These are phyloP conservation scores for Micronycteris hirsuta DNA, from an alignment of 2,113 vertebrate species.

Conservation along the genomic window DNA sequence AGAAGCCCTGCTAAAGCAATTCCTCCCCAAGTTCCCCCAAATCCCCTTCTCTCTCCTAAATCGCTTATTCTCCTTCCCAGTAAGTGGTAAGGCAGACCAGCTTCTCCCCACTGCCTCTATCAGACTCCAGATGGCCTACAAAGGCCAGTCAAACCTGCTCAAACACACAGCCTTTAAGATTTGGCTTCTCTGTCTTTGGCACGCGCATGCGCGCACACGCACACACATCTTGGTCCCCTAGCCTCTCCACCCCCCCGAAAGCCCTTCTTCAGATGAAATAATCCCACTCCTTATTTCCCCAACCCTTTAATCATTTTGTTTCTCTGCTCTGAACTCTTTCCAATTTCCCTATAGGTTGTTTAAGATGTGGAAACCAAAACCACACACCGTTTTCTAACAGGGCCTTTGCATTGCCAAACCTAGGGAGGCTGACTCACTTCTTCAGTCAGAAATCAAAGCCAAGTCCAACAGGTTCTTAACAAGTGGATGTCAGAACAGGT, in stretches of 20 bases:
- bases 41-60: neutral
- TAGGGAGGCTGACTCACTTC: neutral
- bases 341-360: conserved; percentile 47
- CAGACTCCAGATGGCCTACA: neutral
- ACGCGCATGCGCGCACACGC: neutral
- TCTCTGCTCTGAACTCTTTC: conserved; percentile 68
- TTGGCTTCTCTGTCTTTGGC: conserved; percentile 1
- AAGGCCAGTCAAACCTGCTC: neutral
- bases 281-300: conserved; percentile 38
- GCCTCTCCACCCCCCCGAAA: neutral
- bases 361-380: conserved; percentile 55
- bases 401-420: neutral
- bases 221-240: neutral
- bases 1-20: neutral
- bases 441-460: conserved; percentile 36
- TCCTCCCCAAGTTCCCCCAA: neutral
- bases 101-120: neutral
- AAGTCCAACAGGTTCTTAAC: conserved; percentile 47
- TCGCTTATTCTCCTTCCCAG: neutral
- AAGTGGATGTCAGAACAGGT: conserved; percentile 41
- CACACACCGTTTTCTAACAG: conserved; percentile 40
- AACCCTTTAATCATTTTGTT: conserved; percentile 61
- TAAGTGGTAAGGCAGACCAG: neutral
- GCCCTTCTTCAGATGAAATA: conserved; percentile 49
- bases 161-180: neutral